phyloP scores from a whole-genome alignment of 2,888 invertebrate species.

The Harpagoxenus sublaevis region DNA sequence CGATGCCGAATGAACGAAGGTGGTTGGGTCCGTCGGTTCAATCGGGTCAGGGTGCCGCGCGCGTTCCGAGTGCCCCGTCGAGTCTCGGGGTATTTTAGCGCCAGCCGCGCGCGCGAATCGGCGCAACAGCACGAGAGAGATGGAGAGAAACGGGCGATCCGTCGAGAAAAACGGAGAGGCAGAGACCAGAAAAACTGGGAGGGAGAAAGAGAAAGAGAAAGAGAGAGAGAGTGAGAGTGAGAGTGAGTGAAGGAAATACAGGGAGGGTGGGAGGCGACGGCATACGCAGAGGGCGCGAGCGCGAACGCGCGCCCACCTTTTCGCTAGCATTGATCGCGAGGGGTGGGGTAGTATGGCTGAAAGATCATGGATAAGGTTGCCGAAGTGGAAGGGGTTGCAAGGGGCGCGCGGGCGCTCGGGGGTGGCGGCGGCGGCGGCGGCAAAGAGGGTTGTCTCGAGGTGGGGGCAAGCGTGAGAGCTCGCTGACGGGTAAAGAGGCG shows the following conservation, averaged over 20 bases:
- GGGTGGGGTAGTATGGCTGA: constrained; percentile 78
- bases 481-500: constrained; percentile 64
- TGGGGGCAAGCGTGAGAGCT: constrained; percentile 68
- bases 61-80: constrained; percentile 60
- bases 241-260: neutral
- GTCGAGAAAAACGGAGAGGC: constrained; percentile 49
- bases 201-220: constrained; percentile 29
- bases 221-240: neutral
- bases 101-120: constrained; percentile 24
- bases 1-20: neutral
- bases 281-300: constrained; percentile 81
- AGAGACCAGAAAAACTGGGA: neutral
- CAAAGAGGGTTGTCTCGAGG: constrained; percentile 65
- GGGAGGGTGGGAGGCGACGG: constrained; percentile 13
- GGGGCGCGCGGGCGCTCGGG: constrained; percentile 60
- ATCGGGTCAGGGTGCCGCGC: constrained; percentile 13
- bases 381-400: constrained; percentile 60
- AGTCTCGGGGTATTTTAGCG: constrained; percentile 49
- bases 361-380: constrained; percentile 70
- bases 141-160: constrained; percentile 25
- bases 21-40: neutral
- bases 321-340: constrained; percentile 85
- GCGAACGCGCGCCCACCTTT: constrained; percentile 82
- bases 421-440: constrained; percentile 59
- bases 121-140: constrained; percentile 9